Percentiles rank a stretch among this genome's conserved stretches.
These are phyloP conservation scores for Hippocampus abdominalis DNA, from an alignment of 2,113 vertebrate genomes.

Conservation along the genomic window DNA sequence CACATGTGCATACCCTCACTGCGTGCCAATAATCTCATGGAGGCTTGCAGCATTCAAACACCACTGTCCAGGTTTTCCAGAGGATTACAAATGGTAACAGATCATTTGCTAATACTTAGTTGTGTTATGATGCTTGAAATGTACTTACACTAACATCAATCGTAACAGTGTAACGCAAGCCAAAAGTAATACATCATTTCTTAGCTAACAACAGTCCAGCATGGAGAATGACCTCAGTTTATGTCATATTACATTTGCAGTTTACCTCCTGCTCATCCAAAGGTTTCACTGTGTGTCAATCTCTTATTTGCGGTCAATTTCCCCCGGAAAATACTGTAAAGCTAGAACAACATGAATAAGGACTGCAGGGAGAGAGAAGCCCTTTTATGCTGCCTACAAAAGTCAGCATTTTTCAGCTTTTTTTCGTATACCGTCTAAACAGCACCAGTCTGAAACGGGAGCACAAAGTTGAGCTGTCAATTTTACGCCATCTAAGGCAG, in stretches of 20 bases:
- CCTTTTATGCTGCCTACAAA: background rate
- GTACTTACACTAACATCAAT: conserved; percentile 56
- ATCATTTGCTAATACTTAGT: conserved; percentile 64
- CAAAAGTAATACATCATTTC: conserved; percentile 29
- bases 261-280: conserved; percentile 28
- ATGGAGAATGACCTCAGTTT: background rate
- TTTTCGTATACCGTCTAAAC: background rate
- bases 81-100: conserved; percentile 67
- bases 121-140: conserved; percentile 53
- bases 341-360: conserved; percentile 47
- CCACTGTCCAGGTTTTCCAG: conserved; percentile 65
- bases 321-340: conserved; percentile 33
- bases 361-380: conserved; percentile 39
- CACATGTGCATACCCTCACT: conserved; percentile 59
- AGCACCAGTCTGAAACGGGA: background rate
- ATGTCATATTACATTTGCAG: conserved; percentile 11
- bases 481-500: background rate
- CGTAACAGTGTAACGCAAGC: conserved; percentile 22
- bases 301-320: conserved; percentile 22
- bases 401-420: background rate
- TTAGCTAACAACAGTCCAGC: conserved; percentile 28
- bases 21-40: conserved; percentile 63
- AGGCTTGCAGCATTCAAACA: conserved; percentile 51
- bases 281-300: conserved; percentile 31
- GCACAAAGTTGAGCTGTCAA: background rate